Evolutionary conservation across 2,888 invertebrate species (phyloP).

Genomic region (Melitaea athalia): DNA sequence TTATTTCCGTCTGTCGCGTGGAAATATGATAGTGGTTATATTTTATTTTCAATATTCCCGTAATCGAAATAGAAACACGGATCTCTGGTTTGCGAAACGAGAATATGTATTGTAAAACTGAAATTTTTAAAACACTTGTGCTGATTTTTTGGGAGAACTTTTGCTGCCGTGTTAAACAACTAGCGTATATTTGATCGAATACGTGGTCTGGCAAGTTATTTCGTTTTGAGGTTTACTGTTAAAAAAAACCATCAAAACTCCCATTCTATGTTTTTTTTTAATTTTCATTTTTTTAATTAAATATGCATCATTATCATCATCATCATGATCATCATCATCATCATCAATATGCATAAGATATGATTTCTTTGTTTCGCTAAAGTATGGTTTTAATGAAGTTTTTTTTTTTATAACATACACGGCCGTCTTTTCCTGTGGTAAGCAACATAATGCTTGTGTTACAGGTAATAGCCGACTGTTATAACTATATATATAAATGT

Average conservation of each 20-base stretch:
- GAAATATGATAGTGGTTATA: slow-evolving; percentile 73
- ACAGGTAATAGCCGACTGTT: no score
- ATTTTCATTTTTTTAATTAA: background rate
- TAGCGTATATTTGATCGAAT: slow-evolving; percentile 13
- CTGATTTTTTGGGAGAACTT: slow-evolving; percentile 11
- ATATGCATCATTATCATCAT: no score
- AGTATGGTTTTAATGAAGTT: no score
- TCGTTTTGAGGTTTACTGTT: background rate
- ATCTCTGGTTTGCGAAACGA: slow-evolving; percentile 40
- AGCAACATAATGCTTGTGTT: no score
- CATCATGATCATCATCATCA: no score
- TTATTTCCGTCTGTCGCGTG: slow-evolving; percentile 78
- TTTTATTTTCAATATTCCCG: slow-evolving; percentile 62
- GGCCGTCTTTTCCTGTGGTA: no score
- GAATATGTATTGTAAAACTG: slow-evolving; percentile 26
- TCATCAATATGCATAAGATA: no score
- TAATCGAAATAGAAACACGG: slow-evolving; percentile 65
- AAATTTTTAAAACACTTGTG: slow-evolving; percentile 25
- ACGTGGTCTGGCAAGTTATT: background rate
- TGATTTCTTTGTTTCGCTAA: no score
- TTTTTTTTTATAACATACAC: no score
- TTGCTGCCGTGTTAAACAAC: slow-evolving; percentile 11
- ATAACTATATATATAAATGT: no score
- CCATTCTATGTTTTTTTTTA: background rate
- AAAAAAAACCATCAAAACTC: background rate